Percentiles rank a stretch among this genome's conserved stretches.
phyloP scores from a whole-genome alignment of 1,140 invertebrate genomes.

The Drosophila erecta region DNA sequence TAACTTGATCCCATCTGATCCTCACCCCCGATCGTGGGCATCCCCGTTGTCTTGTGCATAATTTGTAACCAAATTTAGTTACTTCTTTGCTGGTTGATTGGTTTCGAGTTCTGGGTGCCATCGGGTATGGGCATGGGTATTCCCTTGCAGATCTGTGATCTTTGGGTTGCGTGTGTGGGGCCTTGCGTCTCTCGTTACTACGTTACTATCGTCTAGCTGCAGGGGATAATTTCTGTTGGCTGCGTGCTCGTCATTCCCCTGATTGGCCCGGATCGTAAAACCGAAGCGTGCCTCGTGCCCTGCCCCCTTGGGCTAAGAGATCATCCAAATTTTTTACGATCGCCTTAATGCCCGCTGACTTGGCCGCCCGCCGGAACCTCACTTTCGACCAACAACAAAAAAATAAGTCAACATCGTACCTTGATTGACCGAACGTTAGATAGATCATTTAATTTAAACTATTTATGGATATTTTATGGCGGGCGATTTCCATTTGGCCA shows the following conservation, averaged over 20 bases:
- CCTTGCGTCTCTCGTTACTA: constrained; percentile 8
- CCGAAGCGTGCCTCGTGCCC: constrained; percentile 35
- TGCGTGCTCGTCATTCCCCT: constrained; percentile 20
- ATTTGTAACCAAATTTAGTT: constrained; percentile 45
- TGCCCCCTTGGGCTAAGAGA: not conserved
- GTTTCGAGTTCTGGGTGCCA: not conserved
- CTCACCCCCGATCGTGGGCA: constrained; percentile 4
- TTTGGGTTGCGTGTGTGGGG: constrained; percentile 17
- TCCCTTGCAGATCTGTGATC: constrained; percentile 17
- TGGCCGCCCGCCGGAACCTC: constrained; percentile 1
- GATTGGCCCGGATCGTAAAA: constrained; percentile 44
- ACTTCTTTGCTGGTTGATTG: constrained; percentile 15
- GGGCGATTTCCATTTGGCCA: constrained; percentile 46
- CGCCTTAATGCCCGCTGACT: constrained; percentile 4
- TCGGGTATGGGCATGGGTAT: not conserved
- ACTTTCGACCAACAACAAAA: not conserved
- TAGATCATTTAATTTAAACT: constrained; percentile 48
- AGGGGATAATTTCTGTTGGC: constrained; percentile 27
- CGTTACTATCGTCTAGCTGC: constrained; percentile 26
- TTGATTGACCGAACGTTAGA: constrained; percentile 36
- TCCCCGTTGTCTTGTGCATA: constrained; percentile 13
- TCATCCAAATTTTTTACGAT: constrained; percentile 26
- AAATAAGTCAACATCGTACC: constrained; percentile 18
- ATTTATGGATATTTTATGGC: constrained; percentile 50
- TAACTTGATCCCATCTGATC: not conserved